Base-by-base conservation (phyloP, 2,113 vertebrate species). In the Macaca fascicularis region DNA sequence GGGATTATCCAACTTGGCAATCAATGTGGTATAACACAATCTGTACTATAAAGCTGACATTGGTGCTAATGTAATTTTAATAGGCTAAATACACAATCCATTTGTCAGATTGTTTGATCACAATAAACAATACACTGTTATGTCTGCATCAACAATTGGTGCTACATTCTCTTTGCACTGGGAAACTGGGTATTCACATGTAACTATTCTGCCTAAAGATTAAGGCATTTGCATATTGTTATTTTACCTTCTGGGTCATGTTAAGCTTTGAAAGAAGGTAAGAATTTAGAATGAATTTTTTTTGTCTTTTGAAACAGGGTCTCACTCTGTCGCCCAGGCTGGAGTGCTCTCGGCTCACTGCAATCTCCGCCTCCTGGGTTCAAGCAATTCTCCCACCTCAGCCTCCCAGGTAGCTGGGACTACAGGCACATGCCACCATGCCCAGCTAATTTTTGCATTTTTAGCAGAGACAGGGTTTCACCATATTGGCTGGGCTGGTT, bases 231-330 rank as follows among this genome's bases (percentile, higher is more conserved):
- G 52, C 38, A 57, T 69, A 59, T 14, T 57, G 35, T 76, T 70
- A 55, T 89, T 94, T 95, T 94, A 91, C 86, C 23, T 97, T 93
- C 45, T 57, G 27, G 43, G 50, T 90, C 85, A 93, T 30, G 16
- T 27, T 40, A 89, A 35, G 19, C 22, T n/a, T 12, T 85, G 35
- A 70, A 92, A 89, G 57, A 38, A 96, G 70, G 75, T 92, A 69
- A 81, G 91, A 76, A 93, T 70, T 92, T 92, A 74, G 35, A 96
- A 87, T 35, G 17, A 94, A 90, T 81, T 92, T 6, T 82, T 38
- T 72, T 57, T 78, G 80, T 84, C 30, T 30, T 64, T 64, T 64
- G 27, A 32, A 30, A 64, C 27, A 32, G 61, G 12, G 27, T 64
- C 30, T 14, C 5, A 6, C 12, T 64, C 61, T 64, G 61, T 32